A percentile compares a stretch with the other conserved stretches of the same genome.
phyloP scores from a whole-genome alignment of 2,888 invertebrate species.

The Dusona sp. region DNA sequence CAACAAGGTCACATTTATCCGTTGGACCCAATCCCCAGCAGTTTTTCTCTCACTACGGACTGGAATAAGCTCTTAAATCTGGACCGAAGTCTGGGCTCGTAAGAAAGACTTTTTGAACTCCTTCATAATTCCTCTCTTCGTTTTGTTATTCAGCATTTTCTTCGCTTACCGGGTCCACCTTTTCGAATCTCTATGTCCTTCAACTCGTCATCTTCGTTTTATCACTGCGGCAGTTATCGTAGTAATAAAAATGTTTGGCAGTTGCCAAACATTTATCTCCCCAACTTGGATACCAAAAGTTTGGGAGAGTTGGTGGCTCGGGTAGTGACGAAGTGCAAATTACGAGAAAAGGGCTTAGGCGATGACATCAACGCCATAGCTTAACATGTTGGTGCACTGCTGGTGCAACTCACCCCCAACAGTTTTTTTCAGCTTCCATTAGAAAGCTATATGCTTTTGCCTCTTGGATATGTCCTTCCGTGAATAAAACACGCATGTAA shows the following conservation, averaged over 20 bases:
- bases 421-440: neutral
- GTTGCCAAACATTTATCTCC: conserved; percentile 38
- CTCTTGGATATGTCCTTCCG: neutral
- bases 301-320: conserved; percentile 25
- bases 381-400: neutral
- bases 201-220: neutral
- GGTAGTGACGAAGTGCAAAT: conserved; percentile 52
- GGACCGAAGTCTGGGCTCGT: neutral
- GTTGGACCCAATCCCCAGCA: neutral
- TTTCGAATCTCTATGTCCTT: neutral
- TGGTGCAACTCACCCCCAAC: neutral
- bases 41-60: neutral
- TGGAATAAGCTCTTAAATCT: neutral
- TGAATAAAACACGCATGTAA: conserved; percentile 7
- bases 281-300: conserved; percentile 47
- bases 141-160: neutral
- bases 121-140: neutral
- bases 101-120: neutral
- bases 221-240: neutral
- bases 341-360: neutral
- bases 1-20: neutral
- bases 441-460: neutral
- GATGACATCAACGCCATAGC: neutral
- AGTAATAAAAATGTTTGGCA: too few species aligned
- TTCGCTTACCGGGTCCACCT: neutral